phyloP scores from a whole-genome alignment of 2,113 vertebrate genomes.

The Dissostichus mawsoni region DNA sequence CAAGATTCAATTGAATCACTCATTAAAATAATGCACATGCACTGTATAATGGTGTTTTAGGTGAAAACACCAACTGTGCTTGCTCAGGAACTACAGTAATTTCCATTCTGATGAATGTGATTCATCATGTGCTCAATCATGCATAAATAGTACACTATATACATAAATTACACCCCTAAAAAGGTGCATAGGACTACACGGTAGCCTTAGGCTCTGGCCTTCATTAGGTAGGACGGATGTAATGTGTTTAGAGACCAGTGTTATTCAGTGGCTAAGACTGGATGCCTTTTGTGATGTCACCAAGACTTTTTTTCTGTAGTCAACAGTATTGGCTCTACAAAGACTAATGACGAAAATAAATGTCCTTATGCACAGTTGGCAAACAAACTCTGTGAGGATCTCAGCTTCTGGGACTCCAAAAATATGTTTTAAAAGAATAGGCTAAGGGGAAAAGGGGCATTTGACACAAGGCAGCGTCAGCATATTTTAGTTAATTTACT shows the following conservation, averaged over 20 bases:
- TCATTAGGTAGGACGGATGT: slow-evolving; percentile 36
- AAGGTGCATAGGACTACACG: slow-evolving; percentile 23
- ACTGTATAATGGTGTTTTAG: not conserved
- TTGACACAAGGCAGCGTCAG: slow-evolving; percentile 36
- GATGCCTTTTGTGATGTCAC: slow-evolving; percentile 5
- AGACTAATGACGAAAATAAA: slow-evolving; percentile 61
- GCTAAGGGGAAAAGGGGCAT: not conserved
- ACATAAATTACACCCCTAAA: slow-evolving; percentile 3
- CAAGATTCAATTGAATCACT: not conserved
- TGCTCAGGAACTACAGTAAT: slow-evolving; percentile 9
- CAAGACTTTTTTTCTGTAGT: slow-evolving; percentile 2
- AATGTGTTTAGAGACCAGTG: slow-evolving; percentile 23
- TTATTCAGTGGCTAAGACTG: slow-evolving; percentile 26
- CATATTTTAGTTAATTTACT: slow-evolving; percentile 27
- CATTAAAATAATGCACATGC: not conserved
- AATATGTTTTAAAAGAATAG: slow-evolving; percentile 26
- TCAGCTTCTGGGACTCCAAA: slow-evolving; percentile 21
- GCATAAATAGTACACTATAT: slow-evolving; percentile 6
- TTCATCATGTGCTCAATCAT: slow-evolving; percentile 41
- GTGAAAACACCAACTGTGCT: not conserved
- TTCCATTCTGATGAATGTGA: slow-evolving; percentile 26
- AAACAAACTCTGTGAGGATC: slow-evolving; percentile 36
- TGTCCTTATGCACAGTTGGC: slow-evolving; percentile 42
- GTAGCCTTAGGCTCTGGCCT: slow-evolving; percentile 20
- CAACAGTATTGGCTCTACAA: slow-evolving; percentile 28